Percentiles rank a stretch among this genome's conserved stretches.
phyloP scores from a whole-genome alignment of 2,797 vertebrate genomes.

The Sebastes iracundus region DNA sequence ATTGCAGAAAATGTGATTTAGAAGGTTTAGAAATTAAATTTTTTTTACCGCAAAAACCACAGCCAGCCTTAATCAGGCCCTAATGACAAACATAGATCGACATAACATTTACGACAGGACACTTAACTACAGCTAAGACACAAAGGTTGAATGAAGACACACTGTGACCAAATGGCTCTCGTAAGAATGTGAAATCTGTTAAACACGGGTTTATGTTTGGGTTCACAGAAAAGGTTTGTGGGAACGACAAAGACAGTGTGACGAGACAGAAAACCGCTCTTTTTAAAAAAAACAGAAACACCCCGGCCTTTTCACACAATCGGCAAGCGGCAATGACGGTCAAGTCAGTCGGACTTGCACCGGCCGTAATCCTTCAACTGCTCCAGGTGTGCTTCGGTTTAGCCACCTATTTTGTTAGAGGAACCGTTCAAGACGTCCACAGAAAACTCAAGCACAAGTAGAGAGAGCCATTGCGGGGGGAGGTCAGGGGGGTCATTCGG shows the following conservation, averaged over 20 bases:
- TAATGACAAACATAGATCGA: slow-evolving; percentile 49
- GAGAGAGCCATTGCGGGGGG: slow-evolving; percentile 33
- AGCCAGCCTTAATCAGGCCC: slow-evolving; percentile 40
- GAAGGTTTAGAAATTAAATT: slow-evolving; percentile 46
- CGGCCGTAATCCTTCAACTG: slow-evolving; percentile 47
- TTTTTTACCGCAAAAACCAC: slow-evolving; percentile 38
- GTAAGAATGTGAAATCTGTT: slow-evolving; percentile 18
- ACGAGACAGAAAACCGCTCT: slow-evolving; percentile 64
- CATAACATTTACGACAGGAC: slow-evolving; percentile 59
- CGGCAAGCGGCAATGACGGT: slow-evolving; percentile 47
- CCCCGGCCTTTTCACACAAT: slow-evolving; percentile 40
- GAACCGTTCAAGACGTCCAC: slow-evolving; percentile 41
- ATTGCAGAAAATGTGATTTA: slow-evolving; percentile 35
- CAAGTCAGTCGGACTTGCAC: slow-evolving; percentile 57
- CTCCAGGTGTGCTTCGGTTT: slow-evolving; percentile 45
- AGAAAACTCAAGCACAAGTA: slow-evolving; percentile 45
- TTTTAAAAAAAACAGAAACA: slow-evolving; percentile 18
- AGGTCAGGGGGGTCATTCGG: slow-evolving; percentile 50
- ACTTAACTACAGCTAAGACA: slow-evolving; percentile 41
- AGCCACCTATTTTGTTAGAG: slow-evolving; percentile 52
- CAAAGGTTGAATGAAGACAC: slow-evolving; percentile 17
- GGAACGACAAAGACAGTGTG: slow-evolving; percentile 39
- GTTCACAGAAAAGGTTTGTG: neutral
- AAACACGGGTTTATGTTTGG: slow-evolving; percentile 20
- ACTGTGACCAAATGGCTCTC: slow-evolving; percentile 36